Base-by-base conservation (phyloP, 2,113 vertebrate genomes). In the Nannospalax galili region DNA sequence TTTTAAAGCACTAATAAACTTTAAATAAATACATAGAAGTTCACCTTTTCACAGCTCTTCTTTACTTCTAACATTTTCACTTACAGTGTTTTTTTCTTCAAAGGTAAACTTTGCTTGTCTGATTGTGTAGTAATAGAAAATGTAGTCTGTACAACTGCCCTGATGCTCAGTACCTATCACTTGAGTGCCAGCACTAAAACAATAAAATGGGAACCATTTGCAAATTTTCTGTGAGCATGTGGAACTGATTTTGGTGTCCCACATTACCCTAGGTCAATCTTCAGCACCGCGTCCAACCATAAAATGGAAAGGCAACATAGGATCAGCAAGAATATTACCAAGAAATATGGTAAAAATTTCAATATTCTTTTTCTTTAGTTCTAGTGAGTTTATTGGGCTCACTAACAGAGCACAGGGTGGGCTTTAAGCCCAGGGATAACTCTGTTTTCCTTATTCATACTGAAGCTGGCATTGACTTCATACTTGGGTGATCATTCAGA, bases 291-390 rank as follows among this genome's bases (percentile, higher is more conserved):
- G 80, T 67, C 48, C 37, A 72, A 60, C 42, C 4, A 62, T 16
- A 88, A 75, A 79, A 58, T 60, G 35, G 6, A n/a, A 28, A 75
- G 35, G 42, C 10, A 20, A 84, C 12, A 48, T 92, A 17, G 17
- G 35, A 88, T 52, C 16, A 70, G 56, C 8, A 67, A 75, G 35
- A 81, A 56, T 64, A 94, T 58, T 67, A 70, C 32, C 79, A n/a
- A 92, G 69, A 91, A 90, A 72, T 72, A 26, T 82, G 62, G 92
- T 90, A 85, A 82, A 95, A 81, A 88, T 15, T 9, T 89, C 67
- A 96, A 77, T 69, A 92, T 88, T 17, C 19, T 14, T n/a, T n/a
- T n/a, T n/a, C n/a, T n/a, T n/a, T n/a, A n/a, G n/a, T n/a, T n/a
- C n/a, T n/a, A n/a, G n/a, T n/a, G n/a, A n/a, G n/a, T n/a, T n/a